phyloP scores from a whole-genome alignment of 2,797 vertebrate species.

The Columba guinea region DNA sequence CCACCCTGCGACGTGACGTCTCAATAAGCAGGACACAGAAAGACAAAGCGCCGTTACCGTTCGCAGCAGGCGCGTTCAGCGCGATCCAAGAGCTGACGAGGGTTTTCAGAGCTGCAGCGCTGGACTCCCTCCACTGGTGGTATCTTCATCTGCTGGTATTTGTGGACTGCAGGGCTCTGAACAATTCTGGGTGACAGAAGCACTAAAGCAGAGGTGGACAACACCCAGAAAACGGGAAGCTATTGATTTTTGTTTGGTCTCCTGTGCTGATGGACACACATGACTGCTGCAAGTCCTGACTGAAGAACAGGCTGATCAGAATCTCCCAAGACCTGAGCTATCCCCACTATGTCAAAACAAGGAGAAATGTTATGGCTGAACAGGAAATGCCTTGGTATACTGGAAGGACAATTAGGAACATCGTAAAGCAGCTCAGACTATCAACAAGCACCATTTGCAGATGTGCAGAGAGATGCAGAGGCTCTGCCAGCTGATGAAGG shows the following conservation, averaged over 20 bases:
- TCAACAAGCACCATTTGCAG: not conserved
- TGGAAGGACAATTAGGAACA: not conserved
- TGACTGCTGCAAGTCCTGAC: not conserved
- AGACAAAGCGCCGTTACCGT: not conserved
- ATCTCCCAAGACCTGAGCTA: not conserved
- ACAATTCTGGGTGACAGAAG: not conserved
- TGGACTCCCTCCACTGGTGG: constrained; percentile 41
- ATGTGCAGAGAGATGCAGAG: not conserved
- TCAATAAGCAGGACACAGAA: not conserved
- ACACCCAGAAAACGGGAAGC: not conserved
- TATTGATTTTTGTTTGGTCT: not conserved
- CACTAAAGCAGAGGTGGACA: not conserved
- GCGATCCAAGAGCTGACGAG: not conserved
- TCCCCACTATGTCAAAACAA: not conserved
- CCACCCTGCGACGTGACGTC: not conserved
- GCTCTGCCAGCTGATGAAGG: not conserved
- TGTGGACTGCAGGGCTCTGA: not conserved
- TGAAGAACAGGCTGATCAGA: not conserved
- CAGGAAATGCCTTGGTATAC: not conserved
- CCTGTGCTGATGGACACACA: not conserved
- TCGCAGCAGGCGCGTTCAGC: not conserved
- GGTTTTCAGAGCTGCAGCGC: not conserved
- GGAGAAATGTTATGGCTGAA: not conserved
- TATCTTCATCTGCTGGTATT: not conserved
- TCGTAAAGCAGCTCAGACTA: not conserved